A percentile compares a stretch with the other conserved stretches of the same genome.
Evolutionary conservation across 2,797 vertebrate genomes (phyloP).

Genomic region (Neosalanx taihuensis): DNA sequence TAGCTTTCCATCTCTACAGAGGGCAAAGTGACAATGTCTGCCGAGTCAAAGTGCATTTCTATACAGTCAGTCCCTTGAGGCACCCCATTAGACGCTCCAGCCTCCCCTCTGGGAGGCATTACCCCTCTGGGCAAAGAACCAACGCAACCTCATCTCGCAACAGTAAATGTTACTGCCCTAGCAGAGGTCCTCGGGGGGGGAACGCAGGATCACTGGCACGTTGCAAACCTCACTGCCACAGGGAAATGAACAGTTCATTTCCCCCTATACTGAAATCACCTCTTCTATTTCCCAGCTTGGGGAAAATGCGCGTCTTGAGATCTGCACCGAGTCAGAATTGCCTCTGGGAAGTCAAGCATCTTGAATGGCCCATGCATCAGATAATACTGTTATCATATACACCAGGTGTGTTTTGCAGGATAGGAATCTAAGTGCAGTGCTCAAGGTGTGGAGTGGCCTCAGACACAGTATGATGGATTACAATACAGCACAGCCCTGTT

Average conservation of each 20-base stretch:
- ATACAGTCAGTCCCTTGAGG: background rate
- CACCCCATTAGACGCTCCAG: background rate
- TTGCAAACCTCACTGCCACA: background rate
- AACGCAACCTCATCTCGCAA: conserved; percentile 1
- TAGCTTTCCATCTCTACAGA: background rate
- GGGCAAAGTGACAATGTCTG: background rate
- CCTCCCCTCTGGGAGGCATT: background rate
- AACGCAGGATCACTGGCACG: background rate
- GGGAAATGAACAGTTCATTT: background rate
- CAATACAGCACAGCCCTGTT: too few species aligned
- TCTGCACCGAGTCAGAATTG: too few species aligned
- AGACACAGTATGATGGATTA: too few species aligned
- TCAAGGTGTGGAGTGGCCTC: too few species aligned
- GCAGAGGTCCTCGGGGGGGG: too few species aligned
- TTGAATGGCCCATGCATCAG: background rate
- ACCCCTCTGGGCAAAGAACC: background rate
- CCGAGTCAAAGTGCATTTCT: conserved; percentile 3
- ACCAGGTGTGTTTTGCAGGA: background rate
- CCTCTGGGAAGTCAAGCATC: background rate
- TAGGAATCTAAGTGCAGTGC: background rate
- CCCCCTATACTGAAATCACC: background rate
- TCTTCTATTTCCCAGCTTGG: background rate
- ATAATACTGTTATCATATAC: background rate
- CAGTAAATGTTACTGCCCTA: conserved; percentile 2
- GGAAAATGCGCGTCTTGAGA: background rate